These are phyloP conservation scores for Eristalis pertinax DNA, from an alignment of 2,888 invertebrate species.

Conservation along the genomic window DNA sequence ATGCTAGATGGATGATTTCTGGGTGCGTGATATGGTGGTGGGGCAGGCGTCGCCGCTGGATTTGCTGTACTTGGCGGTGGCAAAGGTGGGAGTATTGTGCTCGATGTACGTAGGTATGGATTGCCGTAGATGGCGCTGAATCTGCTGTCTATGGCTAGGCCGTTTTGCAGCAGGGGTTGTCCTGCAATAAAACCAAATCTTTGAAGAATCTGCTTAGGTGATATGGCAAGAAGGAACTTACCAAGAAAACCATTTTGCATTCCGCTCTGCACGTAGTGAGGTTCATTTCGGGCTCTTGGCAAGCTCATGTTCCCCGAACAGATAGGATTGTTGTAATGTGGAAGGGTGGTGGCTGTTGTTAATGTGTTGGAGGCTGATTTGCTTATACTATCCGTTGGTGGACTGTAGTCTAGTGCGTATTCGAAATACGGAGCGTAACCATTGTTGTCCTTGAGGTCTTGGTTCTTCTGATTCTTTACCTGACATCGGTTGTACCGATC, in stretches of 20 bases:
- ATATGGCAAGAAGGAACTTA: slow-evolving; percentile 46
- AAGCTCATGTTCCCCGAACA: slow-evolving; percentile 77
- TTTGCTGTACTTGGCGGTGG: slow-evolving; percentile 87
- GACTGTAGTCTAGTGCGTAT: slow-evolving; percentile 93
- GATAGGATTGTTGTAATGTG: slow-evolving; percentile 77
- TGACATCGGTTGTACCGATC: slow-evolving; percentile 79
- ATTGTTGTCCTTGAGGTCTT: slow-evolving; percentile 76
- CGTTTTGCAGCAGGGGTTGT: slow-evolving; percentile 81
- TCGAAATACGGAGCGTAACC: slow-evolving; percentile 89
- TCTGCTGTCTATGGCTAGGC: slow-evolving; percentile 81
- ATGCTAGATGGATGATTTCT: slow-evolving; percentile 77
- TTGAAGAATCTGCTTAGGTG: background rate
- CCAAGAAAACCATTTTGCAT: slow-evolving; percentile 79
- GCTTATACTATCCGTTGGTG: slow-evolving; percentile 82
- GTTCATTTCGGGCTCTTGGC: slow-evolving; percentile 79
- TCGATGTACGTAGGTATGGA: slow-evolving; percentile 90
- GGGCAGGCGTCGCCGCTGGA: slow-evolving; percentile 90
- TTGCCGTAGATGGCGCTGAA: slow-evolving; percentile 95
- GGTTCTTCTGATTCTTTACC: slow-evolving; percentile 78
- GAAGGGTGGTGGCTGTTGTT: slow-evolving; percentile 78
- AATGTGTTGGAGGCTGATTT: slow-evolving; percentile 73
- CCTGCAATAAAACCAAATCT: slow-evolving; percentile 73
- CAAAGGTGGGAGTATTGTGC: slow-evolving; percentile 82
- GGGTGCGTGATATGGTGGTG: slow-evolving; percentile 87
- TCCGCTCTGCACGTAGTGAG: slow-evolving; percentile 75